Evolutionary conservation across 1,140 invertebrate genomes (phyloP).

Genomic region (Papilio polyxenes): DNA sequence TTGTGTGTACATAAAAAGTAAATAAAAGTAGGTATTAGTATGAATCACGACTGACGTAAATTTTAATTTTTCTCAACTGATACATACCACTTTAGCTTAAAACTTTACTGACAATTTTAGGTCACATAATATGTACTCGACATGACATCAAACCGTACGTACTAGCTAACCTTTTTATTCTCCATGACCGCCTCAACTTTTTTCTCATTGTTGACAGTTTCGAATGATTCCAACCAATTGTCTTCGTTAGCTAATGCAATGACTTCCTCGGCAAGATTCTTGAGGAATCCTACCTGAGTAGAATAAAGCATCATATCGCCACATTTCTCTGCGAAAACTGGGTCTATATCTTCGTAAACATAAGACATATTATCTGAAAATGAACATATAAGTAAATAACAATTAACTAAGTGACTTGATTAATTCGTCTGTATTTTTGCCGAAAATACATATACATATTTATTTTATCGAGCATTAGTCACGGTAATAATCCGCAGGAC

Average conservation of each 20-base stretch:
- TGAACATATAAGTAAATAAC: not conserved
- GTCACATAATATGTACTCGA: too few species aligned
- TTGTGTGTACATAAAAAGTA: too few species aligned
- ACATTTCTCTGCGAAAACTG: constrained; percentile 73
- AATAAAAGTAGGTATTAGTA: not conserved
- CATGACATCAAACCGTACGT: not conserved
- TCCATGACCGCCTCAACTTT: constrained; percentile 76
- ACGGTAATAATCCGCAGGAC: not conserved
- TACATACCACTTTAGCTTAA: too few species aligned
- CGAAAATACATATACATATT: not conserved
- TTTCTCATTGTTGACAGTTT: constrained; percentile 75
- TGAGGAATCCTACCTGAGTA: constrained; percentile 82
- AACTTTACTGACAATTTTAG: too few species aligned
- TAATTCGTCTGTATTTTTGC: not conserved
- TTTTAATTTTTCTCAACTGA: too few species aligned
- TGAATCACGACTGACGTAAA: too few species aligned
- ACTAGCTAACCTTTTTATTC: constrained; percentile 73
- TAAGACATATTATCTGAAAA: constrained; percentile 55
- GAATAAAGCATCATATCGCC: constrained; percentile 83
- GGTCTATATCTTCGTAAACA: constrained; percentile 63
- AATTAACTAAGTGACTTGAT: not conserved
- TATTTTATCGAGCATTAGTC: not conserved
- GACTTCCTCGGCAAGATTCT: constrained; percentile 79
- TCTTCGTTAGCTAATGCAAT: constrained; percentile 69
- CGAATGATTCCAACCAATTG: constrained; percentile 81